Evolutionary conservation across 2,113 vertebrate genomes (phyloP).

Genomic region (Numida meleagris): DNA sequence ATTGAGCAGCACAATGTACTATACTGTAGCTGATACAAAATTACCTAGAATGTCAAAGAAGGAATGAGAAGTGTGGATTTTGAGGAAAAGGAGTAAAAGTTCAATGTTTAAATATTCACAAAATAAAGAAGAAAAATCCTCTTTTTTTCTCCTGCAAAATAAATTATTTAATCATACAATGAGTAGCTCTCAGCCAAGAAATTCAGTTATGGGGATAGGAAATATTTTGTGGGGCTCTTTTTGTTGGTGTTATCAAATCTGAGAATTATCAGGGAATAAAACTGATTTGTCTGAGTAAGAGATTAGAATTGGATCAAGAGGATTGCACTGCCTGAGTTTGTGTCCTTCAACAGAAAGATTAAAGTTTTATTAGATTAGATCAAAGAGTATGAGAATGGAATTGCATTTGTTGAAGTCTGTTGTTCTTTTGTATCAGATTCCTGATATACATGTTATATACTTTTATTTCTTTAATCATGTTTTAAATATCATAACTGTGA

Average conservation of each 20-base stretch:
- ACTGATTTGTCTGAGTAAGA: not conserved
- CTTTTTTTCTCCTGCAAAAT: not conserved
- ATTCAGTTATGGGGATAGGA: not conserved
- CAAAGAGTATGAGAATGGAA: not conserved
- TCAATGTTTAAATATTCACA: not conserved
- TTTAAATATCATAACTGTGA: not conserved
- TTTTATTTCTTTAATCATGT: not conserved
- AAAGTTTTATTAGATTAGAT: slow-evolving; percentile 21
- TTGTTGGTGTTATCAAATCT: not conserved
- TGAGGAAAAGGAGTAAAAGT: not conserved
- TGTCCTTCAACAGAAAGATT: not conserved
- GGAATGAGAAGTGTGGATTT: not conserved
- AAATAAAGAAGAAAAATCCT: not conserved
- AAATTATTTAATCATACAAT: not conserved
- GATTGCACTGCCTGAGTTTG: not conserved
- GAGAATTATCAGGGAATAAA: not conserved
- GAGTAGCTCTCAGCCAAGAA: rapidly evolving
- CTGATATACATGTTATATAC: not conserved
- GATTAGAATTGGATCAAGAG: not conserved
- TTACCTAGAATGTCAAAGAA: not conserved
- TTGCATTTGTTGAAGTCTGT: not conserved
- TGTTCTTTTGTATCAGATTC: not conserved
- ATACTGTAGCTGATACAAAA: not conserved
- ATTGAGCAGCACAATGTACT: not conserved
- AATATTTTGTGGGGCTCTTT: not conserved